A percentile compares a stretch with the other conserved stretches of the same genome.
Evolutionary conservation across 2,797 vertebrate species (phyloP).

Genomic region (Hydrocynus forskahlii): DNA sequence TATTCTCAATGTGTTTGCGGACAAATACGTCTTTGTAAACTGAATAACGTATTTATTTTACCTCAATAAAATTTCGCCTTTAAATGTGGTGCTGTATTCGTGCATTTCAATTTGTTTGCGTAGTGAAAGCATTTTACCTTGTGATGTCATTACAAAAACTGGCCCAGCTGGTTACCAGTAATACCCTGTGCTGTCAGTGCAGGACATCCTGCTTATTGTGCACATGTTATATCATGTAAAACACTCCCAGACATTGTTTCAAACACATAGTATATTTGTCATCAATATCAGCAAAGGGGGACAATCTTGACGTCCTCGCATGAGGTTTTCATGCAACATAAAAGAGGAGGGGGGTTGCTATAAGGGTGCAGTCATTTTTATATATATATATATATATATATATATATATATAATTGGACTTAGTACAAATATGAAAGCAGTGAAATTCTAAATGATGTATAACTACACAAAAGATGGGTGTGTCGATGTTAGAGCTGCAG

Average conservation of each 20-base stretch:
- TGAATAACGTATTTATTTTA: slow-evolving; percentile 16
- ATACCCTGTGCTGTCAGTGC: not conserved
- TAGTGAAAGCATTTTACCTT: not conserved
- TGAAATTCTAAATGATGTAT: slow-evolving; percentile 31
- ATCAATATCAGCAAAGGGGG: slow-evolving; percentile 71
- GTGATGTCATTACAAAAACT: slow-evolving; percentile 7
- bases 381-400: slow-evolving; percentile 57
- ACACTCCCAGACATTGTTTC: slow-evolving; percentile 63
- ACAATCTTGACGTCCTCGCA: slow-evolving; percentile 75
- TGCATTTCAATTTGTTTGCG: not conserved
- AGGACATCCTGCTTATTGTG: not conserved
- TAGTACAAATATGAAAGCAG: slow-evolving; percentile 56
- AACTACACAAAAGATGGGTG: slow-evolving; percentile 35
- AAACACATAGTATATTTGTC: slow-evolving; percentile 75
- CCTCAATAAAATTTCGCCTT: not conserved
- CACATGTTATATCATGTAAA: slow-evolving; percentile 26
- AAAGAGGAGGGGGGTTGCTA: slow-evolving; percentile 62
- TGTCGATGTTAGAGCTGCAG: slow-evolving; percentile 25
- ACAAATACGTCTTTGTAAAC: not conserved
- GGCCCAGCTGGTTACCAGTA: not conserved
- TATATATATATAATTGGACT: slow-evolving; percentile 55
- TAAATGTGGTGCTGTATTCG: not conserved
- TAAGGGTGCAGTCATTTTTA: slow-evolving; percentile 58
- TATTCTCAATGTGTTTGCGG: not conserved
- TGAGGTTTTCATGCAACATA: slow-evolving; percentile 84